These are phyloP conservation scores for Zaprionus ornatus DNA, from an alignment of 1,140 invertebrate genomes.

Conservation along the genomic window DNA sequence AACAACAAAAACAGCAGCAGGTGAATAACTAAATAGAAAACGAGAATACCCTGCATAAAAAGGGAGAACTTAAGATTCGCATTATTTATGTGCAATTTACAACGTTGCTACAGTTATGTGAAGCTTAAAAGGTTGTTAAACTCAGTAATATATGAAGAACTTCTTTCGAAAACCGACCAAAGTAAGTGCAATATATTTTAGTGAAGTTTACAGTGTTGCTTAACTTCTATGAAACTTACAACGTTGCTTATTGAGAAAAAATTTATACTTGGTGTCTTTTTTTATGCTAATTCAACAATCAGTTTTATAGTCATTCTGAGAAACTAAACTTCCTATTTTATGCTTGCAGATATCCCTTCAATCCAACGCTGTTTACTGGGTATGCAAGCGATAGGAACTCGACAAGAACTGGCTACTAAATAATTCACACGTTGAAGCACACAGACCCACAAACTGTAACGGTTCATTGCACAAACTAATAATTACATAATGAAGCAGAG, in stretches of 20 bases:
- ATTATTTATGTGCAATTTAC: not conserved
- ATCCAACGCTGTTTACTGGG: not conserved
- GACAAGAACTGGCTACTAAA: slow-evolving; percentile 46
- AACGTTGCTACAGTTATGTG: not conserved
- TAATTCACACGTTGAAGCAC: slow-evolving; percentile 62
- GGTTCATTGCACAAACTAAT: slow-evolving; percentile 79
- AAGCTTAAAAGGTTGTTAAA: no score
- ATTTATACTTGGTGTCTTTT: no score
- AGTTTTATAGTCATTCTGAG: not conserved
- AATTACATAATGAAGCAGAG: slow-evolving; percentile 76
- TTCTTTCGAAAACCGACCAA: no score
- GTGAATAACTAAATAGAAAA: not conserved
- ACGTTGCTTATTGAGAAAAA: not conserved
- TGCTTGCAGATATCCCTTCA: not conserved
- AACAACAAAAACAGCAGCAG: slow-evolving; percentile 22
- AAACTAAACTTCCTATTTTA: not conserved
- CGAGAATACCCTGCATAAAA: not conserved
- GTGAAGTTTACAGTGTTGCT: not conserved
- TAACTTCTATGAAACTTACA: no score
- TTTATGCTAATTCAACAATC: not conserved
- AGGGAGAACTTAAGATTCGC: not conserved
- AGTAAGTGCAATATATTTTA: no score
- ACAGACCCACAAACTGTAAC: slow-evolving; percentile 50
- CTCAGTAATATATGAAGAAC: no score
- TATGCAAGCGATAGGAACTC: not conserved